Conservation (phyloP, 2,113 vertebrate genomes). For the Craseonycteris thonglongyai region DNA sequence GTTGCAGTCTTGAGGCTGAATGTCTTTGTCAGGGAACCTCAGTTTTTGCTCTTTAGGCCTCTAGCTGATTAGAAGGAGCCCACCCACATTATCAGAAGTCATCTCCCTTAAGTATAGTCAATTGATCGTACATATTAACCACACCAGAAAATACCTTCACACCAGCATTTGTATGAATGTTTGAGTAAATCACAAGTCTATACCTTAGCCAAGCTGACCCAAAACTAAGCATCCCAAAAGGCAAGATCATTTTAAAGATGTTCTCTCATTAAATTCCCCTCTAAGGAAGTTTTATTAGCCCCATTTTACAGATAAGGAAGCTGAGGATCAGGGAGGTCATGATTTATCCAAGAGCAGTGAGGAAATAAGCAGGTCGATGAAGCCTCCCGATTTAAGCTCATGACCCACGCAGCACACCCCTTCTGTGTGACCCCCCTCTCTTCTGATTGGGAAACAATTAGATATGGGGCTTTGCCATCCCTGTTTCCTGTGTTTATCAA, state of each 20-base stretch:
- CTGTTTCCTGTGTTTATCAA: not conserved
- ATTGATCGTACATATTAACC: not conserved
- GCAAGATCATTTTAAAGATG: not conserved
- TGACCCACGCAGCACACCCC: rapidly evolving
- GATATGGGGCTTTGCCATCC: not conserved
- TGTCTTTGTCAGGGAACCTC: not conserved
- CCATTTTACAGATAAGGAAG: not conserved
- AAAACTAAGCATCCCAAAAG: not conserved
- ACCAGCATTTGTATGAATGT: not conserved
- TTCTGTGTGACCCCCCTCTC: not conserved
- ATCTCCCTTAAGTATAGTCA: not conserved
- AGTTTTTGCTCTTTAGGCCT: not conserved
- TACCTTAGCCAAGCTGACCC: not conserved
- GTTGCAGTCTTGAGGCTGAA: not conserved
- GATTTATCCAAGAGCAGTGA: not conserved
- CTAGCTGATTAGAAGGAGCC: not conserved
- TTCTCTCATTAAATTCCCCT: not conserved
- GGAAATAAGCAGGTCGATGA: not conserved
- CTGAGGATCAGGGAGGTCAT: not conserved
- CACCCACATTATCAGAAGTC: not conserved
- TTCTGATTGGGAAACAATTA: rapidly evolving
- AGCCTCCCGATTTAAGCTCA: not conserved
- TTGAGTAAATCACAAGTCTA: not conserved
- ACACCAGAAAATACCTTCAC: not conserved
- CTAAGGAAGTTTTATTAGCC: not conserved